Percentiles rank a stretch among this genome's conserved stretches.
These are phyloP conservation scores for Chiroxiphia lanceolata DNA, from an alignment of 2,797 vertebrate species.

Conservation along the genomic window DNA sequence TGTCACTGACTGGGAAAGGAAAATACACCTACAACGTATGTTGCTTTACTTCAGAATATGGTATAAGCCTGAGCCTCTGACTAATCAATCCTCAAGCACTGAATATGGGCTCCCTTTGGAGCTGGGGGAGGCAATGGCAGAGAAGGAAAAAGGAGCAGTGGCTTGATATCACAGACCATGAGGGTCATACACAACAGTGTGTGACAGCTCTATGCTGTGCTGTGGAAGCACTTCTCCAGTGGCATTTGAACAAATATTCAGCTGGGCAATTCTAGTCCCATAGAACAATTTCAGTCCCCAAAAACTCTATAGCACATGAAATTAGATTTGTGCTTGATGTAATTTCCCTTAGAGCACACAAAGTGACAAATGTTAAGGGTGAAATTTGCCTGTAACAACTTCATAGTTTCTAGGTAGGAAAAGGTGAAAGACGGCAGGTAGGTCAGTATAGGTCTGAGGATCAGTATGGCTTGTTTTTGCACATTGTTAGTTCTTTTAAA, in stretches of 20 bases:
- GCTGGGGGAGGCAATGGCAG: background rate
- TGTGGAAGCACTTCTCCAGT: background rate
- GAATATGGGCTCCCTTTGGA: background rate
- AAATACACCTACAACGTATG: background rate
- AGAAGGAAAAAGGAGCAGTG: background rate
- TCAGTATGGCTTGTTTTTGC: background rate
- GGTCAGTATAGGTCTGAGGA: background rate
- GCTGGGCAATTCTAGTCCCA: background rate
- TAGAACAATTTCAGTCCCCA: fast-evolving
- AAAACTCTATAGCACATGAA: background rate
- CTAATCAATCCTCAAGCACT: background rate
- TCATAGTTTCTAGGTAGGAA: background rate
- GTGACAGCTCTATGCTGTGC: background rate
- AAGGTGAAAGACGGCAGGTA: background rate
- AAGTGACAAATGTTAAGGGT: background rate
- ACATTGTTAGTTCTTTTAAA: background rate
- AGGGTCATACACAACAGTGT: background rate
- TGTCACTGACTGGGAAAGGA: background rate
- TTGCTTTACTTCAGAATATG: background rate
- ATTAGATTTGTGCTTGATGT: background rate
- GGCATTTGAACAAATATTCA: background rate
- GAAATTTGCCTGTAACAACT: background rate
- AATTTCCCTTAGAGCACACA: background rate
- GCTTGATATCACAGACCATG: background rate
- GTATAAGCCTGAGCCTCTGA: background rate